Base-by-base conservation (phyloP, 2,888 invertebrate species). In the Microplitis deprimator region DNA sequence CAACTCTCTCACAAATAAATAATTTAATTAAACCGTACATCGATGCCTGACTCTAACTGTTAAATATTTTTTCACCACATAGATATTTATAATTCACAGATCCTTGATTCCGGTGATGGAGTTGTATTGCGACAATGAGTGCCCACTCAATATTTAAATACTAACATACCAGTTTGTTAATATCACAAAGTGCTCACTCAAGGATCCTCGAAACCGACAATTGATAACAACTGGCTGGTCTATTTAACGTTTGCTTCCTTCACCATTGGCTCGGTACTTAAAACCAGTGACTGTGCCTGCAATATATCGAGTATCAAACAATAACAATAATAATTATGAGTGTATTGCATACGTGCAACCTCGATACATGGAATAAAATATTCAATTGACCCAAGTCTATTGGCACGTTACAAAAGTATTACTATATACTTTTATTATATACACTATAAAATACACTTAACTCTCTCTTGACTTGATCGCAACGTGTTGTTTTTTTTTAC, bases 401-500 rank as follows among this genome's bases (percentile, higher is more conserved):
- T 71, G 61, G 39, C 39, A 71, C 71, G 62, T 17, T 71, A 41
- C 16, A 16, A 13, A 50, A 50, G 50, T 50, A 50, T 50, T 13
- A 50, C 50, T 29, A 29, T 29, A 29, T 29, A 29, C 29, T 67
- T 67, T 67, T 38, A 1, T 38, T 65, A 16, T 20, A 68, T n/a
- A 50, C 6, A 17, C 13, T 7, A 2, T 10, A 64, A 20, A 76
- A 39, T 20, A 39, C 38, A 59, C 29, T 29, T 29, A 29, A 29
- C 29, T 29, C 29, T 29, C 29, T 29, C 29, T 29, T 29, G 29
- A 29, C 29, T 29, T 4, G 29, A 29, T 29, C 29, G 29, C 29
- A 29, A 29, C 29, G 29, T 29, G 20, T 39, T 65, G 71, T 76
- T 81, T 81, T 84, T 82, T 82, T 82, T 81, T 82, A 83, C 82